A percentile compares a stretch with the other conserved stretches of the same genome.
Conservation (phyloP, 2,888 invertebrate species). For the Mythimna albipuncta region DNA sequence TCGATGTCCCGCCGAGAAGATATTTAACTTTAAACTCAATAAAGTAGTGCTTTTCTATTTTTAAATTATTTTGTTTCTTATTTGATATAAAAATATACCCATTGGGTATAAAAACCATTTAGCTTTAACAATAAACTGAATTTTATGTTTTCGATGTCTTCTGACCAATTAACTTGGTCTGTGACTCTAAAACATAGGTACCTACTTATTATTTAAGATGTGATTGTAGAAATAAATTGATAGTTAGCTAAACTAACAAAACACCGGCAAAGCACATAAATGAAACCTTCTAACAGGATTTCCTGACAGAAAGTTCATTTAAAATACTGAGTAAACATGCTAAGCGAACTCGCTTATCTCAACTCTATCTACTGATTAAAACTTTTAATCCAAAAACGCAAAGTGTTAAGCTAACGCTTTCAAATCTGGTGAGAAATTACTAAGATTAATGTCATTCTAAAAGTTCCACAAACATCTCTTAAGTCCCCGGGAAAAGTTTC, state of each 20-base stretch:
- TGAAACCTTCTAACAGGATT: not conserved
- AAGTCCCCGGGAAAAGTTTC: conserved; percentile 75
- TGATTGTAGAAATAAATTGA: not conserved
- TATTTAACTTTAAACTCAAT: conserved; percentile 71
- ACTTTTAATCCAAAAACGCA: conserved; percentile 66
- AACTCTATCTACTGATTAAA: conserved; percentile 53
- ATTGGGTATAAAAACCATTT: not conserved
- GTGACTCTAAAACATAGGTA: not conserved
- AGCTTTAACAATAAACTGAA: not conserved
- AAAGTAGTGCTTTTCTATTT: conserved; percentile 54
- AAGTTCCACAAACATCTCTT: conserved; percentile 81
- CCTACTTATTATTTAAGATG: not conserved
- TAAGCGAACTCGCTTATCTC: conserved; percentile 55
- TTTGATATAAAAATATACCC: not conserved
- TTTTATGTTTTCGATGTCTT: not conserved
- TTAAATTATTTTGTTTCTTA: conserved; percentile 48
- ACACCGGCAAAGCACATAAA: conserved; percentile 5
- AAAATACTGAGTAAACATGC: conserved; percentile 29
- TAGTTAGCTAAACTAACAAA: not conserved
- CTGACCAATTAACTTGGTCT: conserved; percentile 17
- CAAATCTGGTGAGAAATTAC: conserved; percentile 77
- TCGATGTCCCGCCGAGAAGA: conserved; percentile 67
- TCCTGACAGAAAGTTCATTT: conserved; percentile 18
- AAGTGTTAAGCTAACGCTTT: conserved; percentile 71
- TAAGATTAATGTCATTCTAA: conserved; percentile 81